phyloP scores from a whole-genome alignment of 2,113 vertebrate genomes.

The Nanorana parkeri region DNA sequence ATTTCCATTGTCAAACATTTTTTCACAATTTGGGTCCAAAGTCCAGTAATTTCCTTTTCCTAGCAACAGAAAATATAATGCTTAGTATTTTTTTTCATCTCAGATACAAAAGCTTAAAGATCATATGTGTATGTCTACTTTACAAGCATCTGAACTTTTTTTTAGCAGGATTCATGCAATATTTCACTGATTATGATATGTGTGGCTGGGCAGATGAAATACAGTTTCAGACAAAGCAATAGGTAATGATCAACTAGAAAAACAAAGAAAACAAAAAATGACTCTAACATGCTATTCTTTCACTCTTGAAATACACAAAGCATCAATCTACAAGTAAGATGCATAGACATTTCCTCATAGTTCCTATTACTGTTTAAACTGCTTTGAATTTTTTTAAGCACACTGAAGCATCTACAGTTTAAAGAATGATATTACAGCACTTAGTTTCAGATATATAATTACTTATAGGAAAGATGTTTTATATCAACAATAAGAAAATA shows the following conservation, averaged over 20 bases:
- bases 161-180: not conserved
- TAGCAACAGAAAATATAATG: constrained; percentile 63
- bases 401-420: not conserved
- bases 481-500: not conserved
- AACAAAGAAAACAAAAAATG: not conserved
- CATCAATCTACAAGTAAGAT: not conserved
- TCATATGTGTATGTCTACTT: not conserved
- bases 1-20: constrained; percentile 99
- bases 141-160: not conserved
- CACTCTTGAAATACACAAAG: not conserved
- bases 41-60: constrained; percentile 99
- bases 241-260: not conserved
- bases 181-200: not conserved
- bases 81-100: not conserved
- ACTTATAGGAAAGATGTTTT: too few relatives aligned
- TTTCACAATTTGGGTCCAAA: constrained; percentile 97
- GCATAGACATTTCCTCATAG: not conserved
- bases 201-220: too few relatives aligned
- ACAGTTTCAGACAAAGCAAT: not conserved
- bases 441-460: too few relatives aligned
- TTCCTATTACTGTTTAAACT: constrained; percentile 4
- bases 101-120: not conserved
- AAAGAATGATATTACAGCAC: not conserved
- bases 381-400: constrained; percentile 13
- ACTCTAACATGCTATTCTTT: not conserved